A percentile compares a stretch with the other conserved stretches of the same genome.
phyloP scores from a whole-genome alignment of 2,888 invertebrate genomes.

The Ecliptopera silaceata region DNA sequence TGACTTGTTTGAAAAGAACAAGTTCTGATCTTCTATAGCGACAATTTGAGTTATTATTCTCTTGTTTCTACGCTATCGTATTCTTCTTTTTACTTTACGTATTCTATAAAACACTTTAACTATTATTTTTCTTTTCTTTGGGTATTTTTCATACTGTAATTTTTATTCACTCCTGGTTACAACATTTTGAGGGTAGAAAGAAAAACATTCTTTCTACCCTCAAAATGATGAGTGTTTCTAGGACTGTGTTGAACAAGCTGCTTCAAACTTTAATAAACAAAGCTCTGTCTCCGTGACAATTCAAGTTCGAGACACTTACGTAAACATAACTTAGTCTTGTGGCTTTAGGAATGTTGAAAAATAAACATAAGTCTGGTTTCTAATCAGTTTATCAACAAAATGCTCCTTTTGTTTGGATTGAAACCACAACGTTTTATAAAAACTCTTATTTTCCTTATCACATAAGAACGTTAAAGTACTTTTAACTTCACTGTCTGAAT shows the following conservation, averaged over 20 bases:
- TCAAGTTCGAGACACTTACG: conserved; percentile 28
- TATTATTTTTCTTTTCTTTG: no score
- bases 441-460: no score
- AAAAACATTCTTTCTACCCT: neutral
- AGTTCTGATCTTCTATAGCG: conserved; percentile 2
- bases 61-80: no score
- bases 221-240: neutral
- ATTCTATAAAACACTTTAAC: no score
- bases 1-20: conserved; percentile 16
- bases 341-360: conserved; percentile 31
- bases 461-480: no score
- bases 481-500: no score
- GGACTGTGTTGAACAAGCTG: neutral
- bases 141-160: no score
- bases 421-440: neutral
- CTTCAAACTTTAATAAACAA: conserved; percentile 14
- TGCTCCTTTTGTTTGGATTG: conserved; percentile 5
- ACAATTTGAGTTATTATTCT: neutral
- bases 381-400: conserved; percentile 30
- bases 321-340: conserved; percentile 35
- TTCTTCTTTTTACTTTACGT: no score
- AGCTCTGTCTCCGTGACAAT: conserved; percentile 16
- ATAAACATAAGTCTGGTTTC: conserved; percentile 35
- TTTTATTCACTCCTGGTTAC: no score
- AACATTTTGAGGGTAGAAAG: no score